Conservation (phyloP, 2,797 vertebrate species). For the Arrhamphus sclerolepis region DNA sequence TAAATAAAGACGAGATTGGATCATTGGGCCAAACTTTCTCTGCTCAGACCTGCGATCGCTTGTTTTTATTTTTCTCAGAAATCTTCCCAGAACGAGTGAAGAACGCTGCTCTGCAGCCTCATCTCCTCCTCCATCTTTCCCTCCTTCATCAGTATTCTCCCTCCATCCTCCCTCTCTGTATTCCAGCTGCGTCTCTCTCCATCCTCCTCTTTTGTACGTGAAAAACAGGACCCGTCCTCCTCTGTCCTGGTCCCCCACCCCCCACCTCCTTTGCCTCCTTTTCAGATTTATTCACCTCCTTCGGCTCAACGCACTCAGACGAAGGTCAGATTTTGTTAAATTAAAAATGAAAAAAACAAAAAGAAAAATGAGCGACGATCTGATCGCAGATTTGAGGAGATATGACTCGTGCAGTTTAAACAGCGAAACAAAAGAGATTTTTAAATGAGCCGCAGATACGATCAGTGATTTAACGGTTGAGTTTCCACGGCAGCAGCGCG, state of each 20-base stretch:
- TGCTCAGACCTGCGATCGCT: too few species aligned
- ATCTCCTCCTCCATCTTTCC: conserved; percentile 42
- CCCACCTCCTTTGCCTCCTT: not conserved
- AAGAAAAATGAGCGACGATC: not conserved
- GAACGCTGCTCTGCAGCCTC: too few species aligned
- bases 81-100: too few species aligned
- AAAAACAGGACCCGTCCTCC: conserved; percentile 11
- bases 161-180: conserved; percentile 48
- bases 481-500: conserved; percentile 47
- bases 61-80: too few species aligned
- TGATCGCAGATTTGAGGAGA: not conserved
- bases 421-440: conserved; percentile 25
- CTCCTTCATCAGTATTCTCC: conserved; percentile 58
- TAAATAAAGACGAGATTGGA: too few species aligned
- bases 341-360: too few species aligned
- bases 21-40: too few species aligned
- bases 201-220: conserved; percentile 2
- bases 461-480: conserved; percentile 49
- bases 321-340: not conserved
- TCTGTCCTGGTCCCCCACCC: conserved; percentile 9
- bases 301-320: too few species aligned
- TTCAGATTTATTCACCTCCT: too few species aligned
- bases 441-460: conserved; percentile 58
- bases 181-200: conserved; percentile 39
- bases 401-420: conserved; percentile 6